Evolutionary conservation across 2,888 invertebrate species (phyloP).

Genomic region (Euclidia mi): DNA sequence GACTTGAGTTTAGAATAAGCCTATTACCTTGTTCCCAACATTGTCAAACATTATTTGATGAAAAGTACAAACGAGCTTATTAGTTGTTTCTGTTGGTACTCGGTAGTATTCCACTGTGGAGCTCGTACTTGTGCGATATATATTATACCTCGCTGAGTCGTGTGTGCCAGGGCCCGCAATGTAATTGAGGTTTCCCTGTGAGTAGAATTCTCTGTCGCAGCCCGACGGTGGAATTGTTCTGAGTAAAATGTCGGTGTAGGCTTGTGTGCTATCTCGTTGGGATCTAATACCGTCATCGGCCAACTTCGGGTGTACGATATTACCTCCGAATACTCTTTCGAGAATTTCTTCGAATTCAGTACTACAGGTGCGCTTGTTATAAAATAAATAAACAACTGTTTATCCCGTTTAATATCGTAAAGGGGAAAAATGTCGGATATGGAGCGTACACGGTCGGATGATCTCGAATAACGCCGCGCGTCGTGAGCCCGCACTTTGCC

Average conservation of each 20-base stretch:
- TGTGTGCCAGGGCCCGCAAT: conserved; percentile 2
- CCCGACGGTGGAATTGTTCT: neutral
- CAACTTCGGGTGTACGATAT: conserved; percentile 12
- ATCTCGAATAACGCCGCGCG: neutral
- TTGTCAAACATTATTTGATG: conserved; percentile 15
- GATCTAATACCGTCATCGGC: conserved; percentile 13
- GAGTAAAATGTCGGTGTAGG: conserved; percentile 2
- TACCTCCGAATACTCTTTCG: conserved; percentile 10
- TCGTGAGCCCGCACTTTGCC: neutral
- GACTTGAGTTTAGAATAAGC: conserved; percentile 29
- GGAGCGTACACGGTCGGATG: conserved; percentile 6
- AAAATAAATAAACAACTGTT: conserved; percentile 3
- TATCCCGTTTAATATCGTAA: conserved; percentile 7
- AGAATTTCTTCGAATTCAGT: conserved; percentile 5
- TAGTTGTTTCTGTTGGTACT: conserved; percentile 14
- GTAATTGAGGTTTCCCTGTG: conserved; percentile 10
- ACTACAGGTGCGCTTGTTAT: conserved; percentile 5
- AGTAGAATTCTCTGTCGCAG: conserved; percentile 7
- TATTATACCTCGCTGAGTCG: neutral
- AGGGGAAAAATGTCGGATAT: conserved; percentile 1
- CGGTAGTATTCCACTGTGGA: conserved; percentile 1
- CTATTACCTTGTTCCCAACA: conserved; percentile 34
- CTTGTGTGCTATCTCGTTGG: conserved; percentile 6
- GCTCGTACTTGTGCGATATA: conserved; percentile 1
- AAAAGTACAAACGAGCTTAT: conserved; percentile 30